These are phyloP conservation scores for Myocastor coypus DNA, from an alignment of 2,113 vertebrate species.

Conservation along the genomic window DNA sequence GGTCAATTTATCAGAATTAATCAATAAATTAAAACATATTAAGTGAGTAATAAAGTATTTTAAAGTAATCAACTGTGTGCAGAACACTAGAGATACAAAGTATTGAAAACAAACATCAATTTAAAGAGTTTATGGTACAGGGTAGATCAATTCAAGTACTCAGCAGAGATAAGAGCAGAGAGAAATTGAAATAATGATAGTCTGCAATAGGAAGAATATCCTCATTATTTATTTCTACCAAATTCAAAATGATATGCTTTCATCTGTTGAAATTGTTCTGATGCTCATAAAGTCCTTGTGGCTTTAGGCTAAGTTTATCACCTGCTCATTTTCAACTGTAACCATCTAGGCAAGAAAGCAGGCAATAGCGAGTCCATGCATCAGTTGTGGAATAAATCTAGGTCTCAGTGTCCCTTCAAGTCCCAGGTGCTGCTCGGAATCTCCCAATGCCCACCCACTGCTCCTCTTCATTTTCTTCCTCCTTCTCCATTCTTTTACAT, in stretches of 20 bases:
- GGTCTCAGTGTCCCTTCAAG: not conserved
- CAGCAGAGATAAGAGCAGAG: not conserved
- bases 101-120: not conserved
- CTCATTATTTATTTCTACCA: not conserved
- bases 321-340: constrained; percentile 22
- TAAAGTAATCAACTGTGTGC: not conserved
- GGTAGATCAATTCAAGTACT: not conserved
- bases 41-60: not conserved
- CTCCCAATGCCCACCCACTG: not conserved
- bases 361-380: not conserved
- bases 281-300: not conserved
- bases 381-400: not conserved
- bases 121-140: not conserved
- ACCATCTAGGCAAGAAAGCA: not conserved
- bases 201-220: not conserved
- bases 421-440: fast-evolving
- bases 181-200: not conserved
- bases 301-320: not conserved
- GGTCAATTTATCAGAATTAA: not conserved
- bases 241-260: not conserved
- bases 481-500: not conserved
- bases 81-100: not conserved
- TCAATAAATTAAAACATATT: not conserved
- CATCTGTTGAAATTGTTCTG: not conserved
- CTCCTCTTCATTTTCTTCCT: not conserved